Evolutionary conservation across 1,140 invertebrate species (phyloP).

Genomic region (Holotrichia oblita): DNA sequence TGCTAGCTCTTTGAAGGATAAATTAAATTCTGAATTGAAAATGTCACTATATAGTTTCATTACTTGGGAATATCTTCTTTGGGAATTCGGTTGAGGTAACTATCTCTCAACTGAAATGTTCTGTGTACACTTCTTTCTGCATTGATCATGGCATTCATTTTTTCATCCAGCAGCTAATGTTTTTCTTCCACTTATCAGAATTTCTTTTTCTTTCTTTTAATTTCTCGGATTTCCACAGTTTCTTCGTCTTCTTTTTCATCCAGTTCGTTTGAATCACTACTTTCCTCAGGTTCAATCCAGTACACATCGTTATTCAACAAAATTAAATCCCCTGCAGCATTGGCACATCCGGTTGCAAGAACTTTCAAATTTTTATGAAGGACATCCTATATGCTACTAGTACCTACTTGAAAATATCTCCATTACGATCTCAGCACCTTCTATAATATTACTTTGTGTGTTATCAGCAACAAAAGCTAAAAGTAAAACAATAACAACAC

Average conservation of each 20-base stretch:
- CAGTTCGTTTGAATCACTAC: too few relatives aligned
- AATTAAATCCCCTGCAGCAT: too few relatives aligned
- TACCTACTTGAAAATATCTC: conserved; percentile 41
- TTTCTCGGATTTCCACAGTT: conserved; percentile 43
- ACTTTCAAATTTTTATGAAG: too few relatives aligned
- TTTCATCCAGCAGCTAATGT: conserved; percentile 40
- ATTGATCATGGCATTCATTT: conserved; percentile 35
- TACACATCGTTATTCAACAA: conserved; percentile 40
- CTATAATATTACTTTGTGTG: too few relatives aligned
- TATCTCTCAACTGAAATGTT: too few relatives aligned
- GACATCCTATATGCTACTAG: conserved; percentile 28
- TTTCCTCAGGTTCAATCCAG: too few relatives aligned
- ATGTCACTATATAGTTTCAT: conserved; percentile 41
- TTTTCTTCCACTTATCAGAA: conserved; percentile 42
- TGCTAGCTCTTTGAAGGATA: too few relatives aligned
- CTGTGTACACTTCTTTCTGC: too few relatives aligned
- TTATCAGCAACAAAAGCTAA: too few relatives aligned
- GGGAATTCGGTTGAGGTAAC: conserved; percentile 39
- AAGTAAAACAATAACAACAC: too few relatives aligned
- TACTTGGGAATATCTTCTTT: conserved; percentile 44
- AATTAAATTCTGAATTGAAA: conserved; percentile 45
- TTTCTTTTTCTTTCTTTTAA: conserved; percentile 43
- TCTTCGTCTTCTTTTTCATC: conserved; percentile 41
- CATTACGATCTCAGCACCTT: too few relatives aligned
- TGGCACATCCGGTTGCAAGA: too few relatives aligned